phyloP scores from a whole-genome alignment of 2,888 invertebrate species.

The Ophonus ardosiacus region DNA sequence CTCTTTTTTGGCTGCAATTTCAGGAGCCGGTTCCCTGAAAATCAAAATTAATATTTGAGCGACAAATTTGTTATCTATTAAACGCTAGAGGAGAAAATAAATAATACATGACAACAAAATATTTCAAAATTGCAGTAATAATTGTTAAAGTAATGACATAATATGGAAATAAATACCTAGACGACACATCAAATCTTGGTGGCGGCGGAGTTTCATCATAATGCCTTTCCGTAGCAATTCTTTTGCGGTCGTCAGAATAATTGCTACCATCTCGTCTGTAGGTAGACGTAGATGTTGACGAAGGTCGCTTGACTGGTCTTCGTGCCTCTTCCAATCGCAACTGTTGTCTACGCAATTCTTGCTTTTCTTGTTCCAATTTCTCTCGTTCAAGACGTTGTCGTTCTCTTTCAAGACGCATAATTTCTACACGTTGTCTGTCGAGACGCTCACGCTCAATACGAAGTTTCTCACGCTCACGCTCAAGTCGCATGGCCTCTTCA shows the following conservation, averaged over 20 bases:
- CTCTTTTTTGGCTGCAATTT: conserved; percentile 50
- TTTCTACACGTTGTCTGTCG: conserved; percentile 91
- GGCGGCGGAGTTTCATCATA: conserved; percentile 80
- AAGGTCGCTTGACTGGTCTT: conserved; percentile 78
- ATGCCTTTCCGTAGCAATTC: conserved; percentile 71
- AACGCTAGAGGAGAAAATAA: background rate
- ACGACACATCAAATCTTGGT: conserved; percentile 78
- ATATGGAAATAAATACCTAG: conserved; percentile 69
- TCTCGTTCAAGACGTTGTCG: conserved; percentile 83
- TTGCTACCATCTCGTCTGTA: conserved; percentile 73
- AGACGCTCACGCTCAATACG: conserved; percentile 91
- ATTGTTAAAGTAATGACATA: conserved; percentile 6
- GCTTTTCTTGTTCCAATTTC: conserved; percentile 82
- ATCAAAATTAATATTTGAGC: background rate
- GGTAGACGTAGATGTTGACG: conserved; percentile 70
- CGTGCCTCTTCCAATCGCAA: conserved; percentile 81
- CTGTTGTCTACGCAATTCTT: conserved; percentile 90
- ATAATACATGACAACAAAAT: background rate
- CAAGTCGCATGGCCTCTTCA: conserved; percentile 89
- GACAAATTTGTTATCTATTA: background rate
- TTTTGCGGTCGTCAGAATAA: conserved; percentile 72
- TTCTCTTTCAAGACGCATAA: conserved; percentile 90
- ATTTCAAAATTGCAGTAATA: background rate
- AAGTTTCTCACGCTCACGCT: conserved; percentile 88
- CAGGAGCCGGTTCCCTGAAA: conserved; percentile 50